These are phyloP conservation scores for Cryptoleucopteryx plumbea DNA, from an alignment of 2,113 vertebrate genomes.

Conservation along the genomic window DNA sequence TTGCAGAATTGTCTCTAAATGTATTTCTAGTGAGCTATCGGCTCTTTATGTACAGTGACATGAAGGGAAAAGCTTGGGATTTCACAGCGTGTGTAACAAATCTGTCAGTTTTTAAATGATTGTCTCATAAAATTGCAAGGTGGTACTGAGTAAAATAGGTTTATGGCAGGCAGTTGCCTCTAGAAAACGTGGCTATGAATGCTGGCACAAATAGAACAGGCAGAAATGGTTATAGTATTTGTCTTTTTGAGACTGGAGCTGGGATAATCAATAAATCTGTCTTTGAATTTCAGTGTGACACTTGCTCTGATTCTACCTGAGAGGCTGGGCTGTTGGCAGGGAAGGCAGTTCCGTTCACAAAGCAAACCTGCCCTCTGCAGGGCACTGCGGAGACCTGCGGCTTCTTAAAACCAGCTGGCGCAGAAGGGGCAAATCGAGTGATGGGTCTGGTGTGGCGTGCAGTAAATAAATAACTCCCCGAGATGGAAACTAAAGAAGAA, in stretches of 20 bases:
- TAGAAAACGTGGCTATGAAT: background rate
- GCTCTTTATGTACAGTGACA: background rate
- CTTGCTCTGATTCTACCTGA: background rate
- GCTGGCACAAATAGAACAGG: background rate
- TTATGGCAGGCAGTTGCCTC: background rate
- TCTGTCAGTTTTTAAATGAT: background rate
- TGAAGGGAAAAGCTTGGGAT: background rate
- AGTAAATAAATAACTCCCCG: background rate
- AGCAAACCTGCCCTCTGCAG: slow-evolving; percentile 61
- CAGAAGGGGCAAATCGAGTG: rapidly evolving
- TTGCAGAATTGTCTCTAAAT: background rate
- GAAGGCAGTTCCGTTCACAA: background rate
- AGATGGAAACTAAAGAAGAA: background rate
- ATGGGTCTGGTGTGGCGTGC: rapidly evolving
- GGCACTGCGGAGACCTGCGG: background rate
- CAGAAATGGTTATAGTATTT: background rate
- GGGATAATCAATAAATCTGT: background rate
- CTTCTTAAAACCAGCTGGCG: rapidly evolving
- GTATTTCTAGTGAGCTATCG: background rate
- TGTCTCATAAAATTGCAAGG: background rate
- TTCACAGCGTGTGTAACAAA: background rate
- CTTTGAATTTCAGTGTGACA: background rate
- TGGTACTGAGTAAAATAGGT: background rate
- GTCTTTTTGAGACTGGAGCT: background rate
- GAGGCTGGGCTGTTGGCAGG: background rate